A percentile compares a stretch with the other conserved stretches of the same genome.
phyloP scores from a whole-genome alignment of 1,140 invertebrate species.

The Chironomus tepperi region DNA sequence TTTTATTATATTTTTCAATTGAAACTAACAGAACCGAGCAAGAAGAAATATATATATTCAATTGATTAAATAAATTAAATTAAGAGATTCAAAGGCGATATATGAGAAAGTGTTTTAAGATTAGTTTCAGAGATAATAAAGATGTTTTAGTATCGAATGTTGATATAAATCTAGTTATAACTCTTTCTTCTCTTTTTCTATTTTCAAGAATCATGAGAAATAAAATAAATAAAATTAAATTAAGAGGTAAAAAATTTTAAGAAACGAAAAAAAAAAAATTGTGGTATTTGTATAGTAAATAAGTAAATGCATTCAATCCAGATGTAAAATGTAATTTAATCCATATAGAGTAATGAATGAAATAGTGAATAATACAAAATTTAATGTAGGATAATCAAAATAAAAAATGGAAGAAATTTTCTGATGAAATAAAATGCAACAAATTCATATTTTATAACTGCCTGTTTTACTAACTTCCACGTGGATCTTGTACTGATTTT shows the following conservation, averaged over 20 bases:
- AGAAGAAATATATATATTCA: too few relatives aligned
- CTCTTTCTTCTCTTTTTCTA: neutral
- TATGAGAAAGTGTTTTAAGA: neutral
- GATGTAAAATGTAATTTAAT: too few relatives aligned
- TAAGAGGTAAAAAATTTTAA: neutral
- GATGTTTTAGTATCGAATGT: slow-evolving; percentile 1
- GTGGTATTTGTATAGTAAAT: slow-evolving; percentile 7
- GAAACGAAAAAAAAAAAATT: neutral
- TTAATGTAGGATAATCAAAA: slow-evolving; percentile 13
- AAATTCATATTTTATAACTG: neutral
- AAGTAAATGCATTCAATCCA: neutral
- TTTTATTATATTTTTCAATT: too few relatives aligned
- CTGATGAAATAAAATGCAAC: neutral
- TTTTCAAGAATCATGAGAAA: neutral
- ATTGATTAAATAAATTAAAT: too few relatives aligned
- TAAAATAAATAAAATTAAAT: neutral
- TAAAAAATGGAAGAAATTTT: neutral
- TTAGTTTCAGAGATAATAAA: neutral
- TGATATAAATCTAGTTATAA: slow-evolving; percentile 9
- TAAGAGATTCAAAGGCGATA: neutral
- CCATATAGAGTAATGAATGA: neutral
- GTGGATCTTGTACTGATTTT: too few relatives aligned
- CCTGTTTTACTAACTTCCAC: too few relatives aligned
- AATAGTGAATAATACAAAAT: slow-evolving; percentile 1
- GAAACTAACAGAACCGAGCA: too few relatives aligned